Conservation (phyloP, 2,113 vertebrate species). For the Circaetus cinerascens region DNA sequence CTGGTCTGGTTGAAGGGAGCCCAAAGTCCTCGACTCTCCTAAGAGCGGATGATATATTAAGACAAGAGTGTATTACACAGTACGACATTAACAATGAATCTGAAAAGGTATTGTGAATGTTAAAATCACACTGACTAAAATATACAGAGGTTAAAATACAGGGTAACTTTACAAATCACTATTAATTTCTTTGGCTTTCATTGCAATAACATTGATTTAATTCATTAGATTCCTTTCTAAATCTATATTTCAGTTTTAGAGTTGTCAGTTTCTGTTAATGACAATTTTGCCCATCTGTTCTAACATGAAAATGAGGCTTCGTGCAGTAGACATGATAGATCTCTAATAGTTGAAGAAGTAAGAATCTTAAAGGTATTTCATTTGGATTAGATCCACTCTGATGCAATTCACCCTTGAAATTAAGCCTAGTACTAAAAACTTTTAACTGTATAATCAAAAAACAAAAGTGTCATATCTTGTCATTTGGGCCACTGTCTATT, state of each 20-base stretch:
- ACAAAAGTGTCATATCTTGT: conserved; percentile 49
- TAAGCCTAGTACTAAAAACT: conserved; percentile 52
- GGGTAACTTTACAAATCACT: conserved; percentile 84
- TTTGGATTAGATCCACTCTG: conserved; percentile 54
- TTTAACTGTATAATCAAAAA: conserved; percentile 49
- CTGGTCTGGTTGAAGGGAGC: neutral
- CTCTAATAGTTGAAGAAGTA: conserved; percentile 73
- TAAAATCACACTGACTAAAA: conserved; percentile 71
- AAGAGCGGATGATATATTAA: conserved; percentile 61
- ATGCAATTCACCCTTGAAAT: conserved; percentile 47
- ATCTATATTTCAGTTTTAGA: conserved; percentile 89
- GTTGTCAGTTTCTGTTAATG: conserved; percentile 87
- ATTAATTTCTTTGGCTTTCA: conserved; percentile 84
- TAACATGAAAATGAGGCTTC: conserved; percentile 77
- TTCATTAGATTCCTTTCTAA: conserved; percentile 84
- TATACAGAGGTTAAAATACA: conserved; percentile 80
- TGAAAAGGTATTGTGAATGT: conserved; percentile 66
- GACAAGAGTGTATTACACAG: conserved; percentile 45
- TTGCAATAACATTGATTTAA: conserved; percentile 88
- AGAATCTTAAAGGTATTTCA: conserved; percentile 78
- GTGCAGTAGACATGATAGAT: conserved; percentile 76
- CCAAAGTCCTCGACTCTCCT: neutral
- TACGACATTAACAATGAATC: conserved; percentile 65
- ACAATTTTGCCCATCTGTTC: conserved; percentile 87
- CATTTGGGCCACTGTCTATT: neutral